phyloP scores from a whole-genome alignment of 2,888 invertebrate species.

The Netelia inedita region DNA sequence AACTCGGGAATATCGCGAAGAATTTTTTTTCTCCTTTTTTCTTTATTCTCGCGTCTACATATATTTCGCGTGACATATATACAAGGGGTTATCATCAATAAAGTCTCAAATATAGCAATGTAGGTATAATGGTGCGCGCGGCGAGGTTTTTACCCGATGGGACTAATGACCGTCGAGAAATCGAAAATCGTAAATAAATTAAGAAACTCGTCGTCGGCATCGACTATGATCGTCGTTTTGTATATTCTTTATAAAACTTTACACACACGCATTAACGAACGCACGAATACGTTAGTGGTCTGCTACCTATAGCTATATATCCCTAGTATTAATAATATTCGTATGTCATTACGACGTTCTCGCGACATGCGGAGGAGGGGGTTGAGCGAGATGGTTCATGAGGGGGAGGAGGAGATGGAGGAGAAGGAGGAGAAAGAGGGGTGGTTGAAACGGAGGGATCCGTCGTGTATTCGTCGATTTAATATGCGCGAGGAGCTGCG shows the following conservation, averaged over 20 bases:
- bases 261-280: neutral
- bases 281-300: neutral
- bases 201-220: slow-evolving; percentile 64
- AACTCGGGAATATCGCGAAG: neutral
- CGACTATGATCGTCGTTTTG: slow-evolving; percentile 44
- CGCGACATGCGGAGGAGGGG: neutral
- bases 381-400: neutral
- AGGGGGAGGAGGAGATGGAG: neutral
- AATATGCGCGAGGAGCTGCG: slow-evolving; percentile 69
- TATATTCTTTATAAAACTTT: slow-evolving; percentile 11
- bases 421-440: neutral
- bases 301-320: neutral
- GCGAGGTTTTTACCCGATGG: slow-evolving; percentile 11
- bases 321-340: slow-evolving; percentile 57
- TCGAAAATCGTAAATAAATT: slow-evolving; percentile 67
- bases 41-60: neutral
- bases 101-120: slow-evolving; percentile 59
- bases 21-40: neutral
- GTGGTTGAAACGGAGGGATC: slow-evolving; percentile 31
- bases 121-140: slow-evolving; percentile 53
- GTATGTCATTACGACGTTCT: slow-evolving; percentile 55
- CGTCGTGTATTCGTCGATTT: slow-evolving; percentile 61
- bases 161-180: slow-evolving; percentile 65
- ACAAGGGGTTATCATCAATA: slow-evolving; percentile 53
- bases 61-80: slow-evolving; percentile 31